Percentiles rank a stretch among this genome's conserved stretches.
Evolutionary conservation across 1,140 invertebrate species (phyloP).

Genomic region (Idris sp.): DNA sequence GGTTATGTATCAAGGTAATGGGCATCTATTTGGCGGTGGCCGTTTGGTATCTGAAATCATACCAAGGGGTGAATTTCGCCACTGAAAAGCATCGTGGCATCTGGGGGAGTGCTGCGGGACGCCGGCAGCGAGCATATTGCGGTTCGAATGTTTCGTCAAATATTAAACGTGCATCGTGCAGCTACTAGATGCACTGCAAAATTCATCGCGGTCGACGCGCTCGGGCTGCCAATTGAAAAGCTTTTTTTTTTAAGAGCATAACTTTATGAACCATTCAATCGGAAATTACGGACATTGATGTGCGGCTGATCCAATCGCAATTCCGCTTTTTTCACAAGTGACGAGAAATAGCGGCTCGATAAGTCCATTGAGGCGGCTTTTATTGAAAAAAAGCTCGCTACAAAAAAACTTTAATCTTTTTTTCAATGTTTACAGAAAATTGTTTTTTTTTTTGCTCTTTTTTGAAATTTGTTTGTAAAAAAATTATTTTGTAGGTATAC

Average conservation of each 20-base stretch:
- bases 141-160: conserved; percentile 78
- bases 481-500: too few relatives aligned
- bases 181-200: conserved; percentile 75
- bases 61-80: conserved; percentile 59
- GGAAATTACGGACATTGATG: conserved; percentile 29
- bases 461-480: too few relatives aligned
- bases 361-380: neutral
- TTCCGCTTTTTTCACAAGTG: conserved; percentile 54
- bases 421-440: too few relatives aligned
- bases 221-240: conserved; percentile 73
- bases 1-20: conserved; percentile 75
- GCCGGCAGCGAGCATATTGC: conserved; percentile 70
- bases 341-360: neutral
- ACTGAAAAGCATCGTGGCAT: conserved; percentile 53
- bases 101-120: conserved; percentile 26
- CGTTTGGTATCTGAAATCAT: conserved; percentile 57
- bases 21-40: conserved; percentile 60
- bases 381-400: neutral
- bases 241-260: conserved; percentile 69
- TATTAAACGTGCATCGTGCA: conserved; percentile 75
- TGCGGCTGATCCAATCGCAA: conserved; percentile 10
- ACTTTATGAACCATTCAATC: conserved; percentile 71
- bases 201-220: conserved; percentile 74
- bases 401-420: neutral
- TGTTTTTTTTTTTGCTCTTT: too few relatives aligned